Base-by-base conservation (phyloP, 1,140 invertebrate genomes). In the Liolophura sinensis region DNA sequence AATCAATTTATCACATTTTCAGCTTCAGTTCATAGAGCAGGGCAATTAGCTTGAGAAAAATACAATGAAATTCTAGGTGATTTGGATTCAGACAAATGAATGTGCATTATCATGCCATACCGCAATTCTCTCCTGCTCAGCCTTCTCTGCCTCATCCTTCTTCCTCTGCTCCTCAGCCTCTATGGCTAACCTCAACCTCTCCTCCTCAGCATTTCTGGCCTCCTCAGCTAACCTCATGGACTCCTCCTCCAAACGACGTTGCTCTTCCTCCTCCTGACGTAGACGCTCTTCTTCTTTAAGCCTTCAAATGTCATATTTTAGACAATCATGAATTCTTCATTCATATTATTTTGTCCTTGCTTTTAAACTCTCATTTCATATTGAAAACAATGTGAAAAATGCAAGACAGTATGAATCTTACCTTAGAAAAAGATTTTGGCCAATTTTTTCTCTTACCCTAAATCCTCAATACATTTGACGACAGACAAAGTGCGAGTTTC, bases 81-180 rank as follows among this genome's bases (percentile, higher is more conserved):
- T 40, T 40, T 54, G 18, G n/a, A 54, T 1, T 54, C 12, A 20
- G 18, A 54, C 24, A 20, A 7, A 20, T 7, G 18, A 54, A 54
- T 54, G 18, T 54, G 51, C 3, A n/a, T 3, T 7, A 54, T 54
- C 9, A 3, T 9, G 9, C 31, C 9, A 9, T 67, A 75, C 74
- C 60, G 67, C 66, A 61, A 69, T 69, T 46, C 68, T 70, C 46
- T 78, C 76, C 22, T 68, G 65, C 60, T 82, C 81, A 27, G 73
- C 24, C n/a, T 73, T 71, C 62, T 81, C 79, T 18, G 76, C 74
- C 58, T 82, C 81, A 24, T 81, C 79, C 14, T 67, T 73, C 60
- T 66, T 73, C 31, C 78, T 69, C 52, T 73, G 69, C 49, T 83
- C 78, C 61, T 79, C 79, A 15, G 78, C 79, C 62, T 80, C 81